phyloP scores from a whole-genome alignment of 2,888 invertebrate genomes.

The Camptogramma bilineatum region DNA sequence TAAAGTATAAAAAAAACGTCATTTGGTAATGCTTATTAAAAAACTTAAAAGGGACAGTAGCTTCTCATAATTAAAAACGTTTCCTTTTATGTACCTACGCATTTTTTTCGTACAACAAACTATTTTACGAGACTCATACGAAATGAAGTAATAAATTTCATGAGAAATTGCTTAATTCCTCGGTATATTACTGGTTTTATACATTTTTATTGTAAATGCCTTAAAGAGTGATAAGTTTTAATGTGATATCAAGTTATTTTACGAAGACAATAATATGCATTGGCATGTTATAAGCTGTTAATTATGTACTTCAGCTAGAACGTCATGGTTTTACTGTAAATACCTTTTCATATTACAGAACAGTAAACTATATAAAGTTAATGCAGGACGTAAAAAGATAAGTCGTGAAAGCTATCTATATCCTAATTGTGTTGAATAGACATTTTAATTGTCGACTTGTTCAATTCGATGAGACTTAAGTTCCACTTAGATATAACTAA shows the following conservation, averaged over 20 bases:
- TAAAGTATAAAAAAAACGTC: background rate
- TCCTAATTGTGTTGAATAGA: no score
- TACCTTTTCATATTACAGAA: background rate
- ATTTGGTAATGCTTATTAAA: background rate
- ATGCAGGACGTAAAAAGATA: no score
- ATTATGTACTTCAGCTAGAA: background rate
- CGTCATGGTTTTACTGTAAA: background rate
- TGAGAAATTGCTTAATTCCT: conserved; percentile 60
- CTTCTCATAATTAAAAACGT: conserved; percentile 34
- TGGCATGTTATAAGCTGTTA: background rate
- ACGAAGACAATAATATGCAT: background rate
- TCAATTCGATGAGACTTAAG: no score
- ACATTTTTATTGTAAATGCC: conserved; percentile 18
- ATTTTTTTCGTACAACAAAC: conserved; percentile 25
- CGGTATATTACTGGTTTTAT: conserved; percentile 21
- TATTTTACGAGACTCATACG: conserved; percentile 48
- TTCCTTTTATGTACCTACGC: conserved; percentile 24
- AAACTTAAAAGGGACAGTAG: conserved; percentile 21
- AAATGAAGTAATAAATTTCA: conserved; percentile 69
- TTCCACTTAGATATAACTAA: no score
- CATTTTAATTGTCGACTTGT: no score
- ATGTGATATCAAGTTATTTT: background rate
- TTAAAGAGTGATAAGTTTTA: conserved; percentile 13
- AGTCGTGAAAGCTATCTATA: no score
- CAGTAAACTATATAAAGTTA: background rate